These are phyloP conservation scores for Acanthosepion lycidas DNA, from an alignment of 2,888 invertebrate species.

Conservation along the genomic window DNA sequence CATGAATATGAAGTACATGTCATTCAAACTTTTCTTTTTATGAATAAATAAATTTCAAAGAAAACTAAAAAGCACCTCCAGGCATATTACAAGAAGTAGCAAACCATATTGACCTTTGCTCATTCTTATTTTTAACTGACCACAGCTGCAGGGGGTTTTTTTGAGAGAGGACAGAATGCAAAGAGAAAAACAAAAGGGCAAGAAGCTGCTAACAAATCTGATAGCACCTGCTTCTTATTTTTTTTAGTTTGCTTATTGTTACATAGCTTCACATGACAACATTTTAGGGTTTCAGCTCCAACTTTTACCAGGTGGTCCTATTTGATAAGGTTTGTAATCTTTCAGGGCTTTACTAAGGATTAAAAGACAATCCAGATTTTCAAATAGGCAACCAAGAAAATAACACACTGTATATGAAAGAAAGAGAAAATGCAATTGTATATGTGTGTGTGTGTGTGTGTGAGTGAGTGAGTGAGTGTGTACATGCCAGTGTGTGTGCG, in stretches of 20 bases:
- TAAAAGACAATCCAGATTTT: too few relatives aligned
- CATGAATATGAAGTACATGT: too few relatives aligned
- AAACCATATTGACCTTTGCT: not conserved
- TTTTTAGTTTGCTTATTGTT: not conserved
- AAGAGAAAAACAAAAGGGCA: not conserved
- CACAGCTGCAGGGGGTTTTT: not conserved
- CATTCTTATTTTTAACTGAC: not conserved
- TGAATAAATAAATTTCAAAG: too few relatives aligned
- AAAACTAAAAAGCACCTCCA: not conserved
- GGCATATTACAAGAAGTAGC: not conserved
- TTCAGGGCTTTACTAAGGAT: too few relatives aligned
- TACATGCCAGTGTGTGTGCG: too few relatives aligned
- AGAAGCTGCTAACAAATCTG: not conserved
- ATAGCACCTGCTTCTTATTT: not conserved
- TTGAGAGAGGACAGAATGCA: not conserved
- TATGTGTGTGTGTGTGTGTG: too few relatives aligned
- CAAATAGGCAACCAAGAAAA: too few relatives aligned
- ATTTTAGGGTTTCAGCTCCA: not conserved
- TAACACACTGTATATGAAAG: too few relatives aligned
- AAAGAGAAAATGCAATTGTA: too few relatives aligned
- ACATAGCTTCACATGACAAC: conserved; percentile 15
- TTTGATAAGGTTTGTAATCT: not conserved
- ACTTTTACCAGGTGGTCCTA: not conserved
- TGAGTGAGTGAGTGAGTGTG: too few relatives aligned
- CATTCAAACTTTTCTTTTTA: too few relatives aligned